phyloP scores from a whole-genome alignment of 2,113 vertebrate species.

The Colinus virginianus region DNA sequence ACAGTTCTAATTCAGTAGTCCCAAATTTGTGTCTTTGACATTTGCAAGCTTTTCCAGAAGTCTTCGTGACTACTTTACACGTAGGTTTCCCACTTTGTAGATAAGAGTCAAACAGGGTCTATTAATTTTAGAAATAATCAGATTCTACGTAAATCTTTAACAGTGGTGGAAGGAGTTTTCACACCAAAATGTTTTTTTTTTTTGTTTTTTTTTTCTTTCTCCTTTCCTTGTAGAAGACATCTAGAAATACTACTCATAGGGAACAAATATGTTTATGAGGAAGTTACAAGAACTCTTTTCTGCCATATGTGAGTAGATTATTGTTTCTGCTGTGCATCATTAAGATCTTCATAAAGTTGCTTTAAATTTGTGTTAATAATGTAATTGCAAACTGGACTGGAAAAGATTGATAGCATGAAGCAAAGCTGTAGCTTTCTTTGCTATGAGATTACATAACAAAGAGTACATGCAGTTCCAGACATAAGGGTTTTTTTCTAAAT shows the following conservation, averaged over 20 bases:
- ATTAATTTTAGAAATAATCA: neutral
- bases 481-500: neutral
- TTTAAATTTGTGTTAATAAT: conserved; percentile 27
- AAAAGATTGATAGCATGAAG: neutral
- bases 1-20: neutral
- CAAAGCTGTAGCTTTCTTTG: neutral
- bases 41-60: neutral
- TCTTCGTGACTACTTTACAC: neutral
- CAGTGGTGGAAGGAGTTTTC: neutral
- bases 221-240: neutral
- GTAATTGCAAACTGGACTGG: neutral
- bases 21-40: neutral
- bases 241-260: neutral
- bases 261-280: neutral
- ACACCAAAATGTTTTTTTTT: neutral
- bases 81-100: neutral
- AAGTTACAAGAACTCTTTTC: conserved; percentile 1
- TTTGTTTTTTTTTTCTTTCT: neutral
- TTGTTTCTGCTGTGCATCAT: conserved; percentile 29
- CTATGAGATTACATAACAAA: neutral
- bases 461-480: neutral
- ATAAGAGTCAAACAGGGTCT: neutral
- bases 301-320: conserved; percentile 29
- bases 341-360: conserved; percentile 36
- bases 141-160: neutral